phyloP scores from a whole-genome alignment of 35 echinoderm and acorn worm genomes.

The Strongylocentrotus purpuratus region DNA sequence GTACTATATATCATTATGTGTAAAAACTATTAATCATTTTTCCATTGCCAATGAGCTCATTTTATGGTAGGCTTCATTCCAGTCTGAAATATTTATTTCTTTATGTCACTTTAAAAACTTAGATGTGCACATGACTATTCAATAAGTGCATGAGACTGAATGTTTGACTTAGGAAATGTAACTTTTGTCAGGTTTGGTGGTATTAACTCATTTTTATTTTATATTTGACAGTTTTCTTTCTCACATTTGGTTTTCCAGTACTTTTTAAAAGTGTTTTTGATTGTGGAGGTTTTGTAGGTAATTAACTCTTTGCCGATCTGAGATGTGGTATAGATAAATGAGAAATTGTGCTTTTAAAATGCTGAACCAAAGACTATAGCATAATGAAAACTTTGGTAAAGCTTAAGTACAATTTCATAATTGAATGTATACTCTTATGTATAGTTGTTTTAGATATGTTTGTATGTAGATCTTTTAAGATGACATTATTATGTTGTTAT shows the following conservation, averaged over 20 bases:
- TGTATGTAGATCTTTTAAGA: slow-evolving; percentile 25
- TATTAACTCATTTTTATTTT: background rate
- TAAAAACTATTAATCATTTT: background rate
- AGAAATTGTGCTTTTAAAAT: slow-evolving; percentile 37
- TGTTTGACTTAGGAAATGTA: slow-evolving; percentile 20
- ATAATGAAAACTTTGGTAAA: background rate
- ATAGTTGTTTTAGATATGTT: background rate
- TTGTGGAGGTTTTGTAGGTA: slow-evolving; percentile 25
- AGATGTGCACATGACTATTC: slow-evolving; percentile 24
- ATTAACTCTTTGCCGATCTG: background rate
- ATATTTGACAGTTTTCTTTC: background rate
- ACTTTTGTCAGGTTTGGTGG: background rate
- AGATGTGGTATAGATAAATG: background rate
- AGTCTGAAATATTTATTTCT: slow-evolving; percentile 34
- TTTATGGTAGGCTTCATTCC: slow-evolving; percentile 45
- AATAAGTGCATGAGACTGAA: background rate
- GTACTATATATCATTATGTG: slow-evolving; percentile 32
- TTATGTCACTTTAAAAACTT: background rate
- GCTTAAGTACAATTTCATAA: slow-evolving; percentile 26
- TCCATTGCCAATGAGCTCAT: background rate
- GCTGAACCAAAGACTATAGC: slow-evolving; percentile 43
- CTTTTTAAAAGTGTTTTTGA: slow-evolving; percentile 29
- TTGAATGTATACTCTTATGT: slow-evolving; percentile 8
- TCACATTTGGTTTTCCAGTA: slow-evolving; percentile 21
- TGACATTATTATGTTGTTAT: slow-evolving; percentile 11